phyloP scores from a whole-genome alignment of 2,113 vertebrate species.

The Lampris incognitus region DNA sequence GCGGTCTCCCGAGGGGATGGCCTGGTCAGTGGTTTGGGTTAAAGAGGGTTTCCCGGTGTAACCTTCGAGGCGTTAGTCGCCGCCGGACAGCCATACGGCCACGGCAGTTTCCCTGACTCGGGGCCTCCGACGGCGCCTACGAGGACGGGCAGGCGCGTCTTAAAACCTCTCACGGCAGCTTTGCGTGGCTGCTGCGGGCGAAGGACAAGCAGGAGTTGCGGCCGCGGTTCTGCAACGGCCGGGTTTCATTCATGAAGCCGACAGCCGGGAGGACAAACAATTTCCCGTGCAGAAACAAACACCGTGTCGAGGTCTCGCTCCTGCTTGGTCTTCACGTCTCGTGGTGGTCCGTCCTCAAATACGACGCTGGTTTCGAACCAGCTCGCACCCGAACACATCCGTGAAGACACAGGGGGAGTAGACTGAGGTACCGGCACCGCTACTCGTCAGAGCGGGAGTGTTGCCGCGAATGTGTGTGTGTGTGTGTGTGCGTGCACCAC shows the following conservation, averaged over 20 bases:
- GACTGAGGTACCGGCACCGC: conserved; percentile 50
- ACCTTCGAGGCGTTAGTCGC: not conserved
- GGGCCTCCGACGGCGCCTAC: not conserved
- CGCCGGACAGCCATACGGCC: not conserved
- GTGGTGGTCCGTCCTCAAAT: not conserved
- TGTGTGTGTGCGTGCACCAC: conserved; percentile 11
- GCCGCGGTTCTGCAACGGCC: conserved; percentile 20
- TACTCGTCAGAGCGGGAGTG: conserved; percentile 40
- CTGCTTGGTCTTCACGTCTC: not conserved
- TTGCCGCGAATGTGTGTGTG: conserved; percentile 20
- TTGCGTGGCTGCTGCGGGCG: conserved; percentile 18
- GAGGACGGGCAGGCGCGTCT: not conserved
- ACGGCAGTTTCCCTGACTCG: not conserved
- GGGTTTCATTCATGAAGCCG: conserved; percentile 61
- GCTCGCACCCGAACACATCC: conserved; percentile 9
- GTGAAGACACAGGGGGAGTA: conserved; percentile 49
- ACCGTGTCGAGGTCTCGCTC: not conserved
- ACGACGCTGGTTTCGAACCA: no score
- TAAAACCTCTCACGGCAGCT: no score
- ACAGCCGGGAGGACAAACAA: not conserved
- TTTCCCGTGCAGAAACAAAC: conserved; percentile 8
- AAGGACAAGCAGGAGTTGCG: conserved; percentile 17
- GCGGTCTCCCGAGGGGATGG: conserved; percentile 15
- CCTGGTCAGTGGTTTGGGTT: conserved; percentile 10
- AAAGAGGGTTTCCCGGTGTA: conserved; percentile 26